Base-by-base conservation (phyloP, 2,888 invertebrate species). In the Stenchaetothrips biformis region DNA sequence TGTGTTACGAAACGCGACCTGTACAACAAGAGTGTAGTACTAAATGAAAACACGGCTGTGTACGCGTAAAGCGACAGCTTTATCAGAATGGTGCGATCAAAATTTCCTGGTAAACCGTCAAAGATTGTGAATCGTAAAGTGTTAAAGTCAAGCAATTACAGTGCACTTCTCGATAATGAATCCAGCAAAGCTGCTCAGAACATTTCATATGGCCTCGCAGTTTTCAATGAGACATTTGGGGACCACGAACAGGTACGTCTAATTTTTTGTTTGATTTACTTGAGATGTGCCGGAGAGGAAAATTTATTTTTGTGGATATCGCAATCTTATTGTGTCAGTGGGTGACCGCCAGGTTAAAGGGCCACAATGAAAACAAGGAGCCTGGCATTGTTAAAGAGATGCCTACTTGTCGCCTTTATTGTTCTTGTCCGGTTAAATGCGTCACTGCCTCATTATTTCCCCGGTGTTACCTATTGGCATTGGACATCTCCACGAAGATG, bases 41-140 rank as follows among this genome's bases (percentile, higher is more conserved):
- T 80, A 81, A 81, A 81, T 81, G 81, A 81, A 80, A 82, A 81
- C 81, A 82, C 80, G 59, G 81, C 53, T 80, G 78, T 79, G 80
- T 81, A 79, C 78, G 48, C 25, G 67, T 74, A 25, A 74, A 74
- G 67, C 67, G 67, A 74, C 67, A 74, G 67, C 25, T 25, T 74
- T 78, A 62, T 48, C 37, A 90, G 89, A 89, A 93, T 93, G 93
- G 92, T 92, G 89, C 92, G 92, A 89, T 92, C 92, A 88, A 92
- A 92, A 90, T 94, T 94, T 91, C 94, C 95, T 87, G 94, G 95
- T 86, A 94, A 94, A 90, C 94, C 94, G 87, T 92, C 93, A 85
- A 95, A 94, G 90, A 92, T 93, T 89, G 92, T 93, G 87, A 93
- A 93, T 89, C 92, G 93, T 90, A 94, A 93, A 88, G 92, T 94